These are phyloP conservation scores for Cheilosia scutellata DNA, from an alignment of 2,888 invertebrate species.

Conservation along the genomic window DNA sequence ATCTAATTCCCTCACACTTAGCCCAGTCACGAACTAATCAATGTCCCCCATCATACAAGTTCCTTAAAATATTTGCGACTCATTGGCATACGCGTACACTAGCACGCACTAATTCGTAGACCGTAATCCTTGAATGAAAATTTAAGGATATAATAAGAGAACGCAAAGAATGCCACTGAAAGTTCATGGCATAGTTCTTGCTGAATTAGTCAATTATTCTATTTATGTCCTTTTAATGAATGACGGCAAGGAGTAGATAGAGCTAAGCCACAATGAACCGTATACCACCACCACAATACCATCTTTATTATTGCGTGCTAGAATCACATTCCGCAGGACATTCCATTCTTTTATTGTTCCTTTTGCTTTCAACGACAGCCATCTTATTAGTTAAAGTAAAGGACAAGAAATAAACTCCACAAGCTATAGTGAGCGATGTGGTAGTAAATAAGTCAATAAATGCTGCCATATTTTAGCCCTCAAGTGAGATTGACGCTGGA, in stretches of 20 bases:
- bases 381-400: conserved; percentile 54
- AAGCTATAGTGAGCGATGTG: background rate
- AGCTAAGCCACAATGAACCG: conserved; percentile 16
- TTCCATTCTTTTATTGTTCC: conserved; percentile 54
- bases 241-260: conserved; percentile 20
- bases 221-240: conserved; percentile 70
- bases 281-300: conserved; percentile 30
- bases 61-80: conserved; percentile 20
- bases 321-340: conserved; percentile 68
- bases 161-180: conserved; percentile 55
- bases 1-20: conserved; percentile 26
- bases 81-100: conserved; percentile 39
- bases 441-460: conserved; percentile 61
- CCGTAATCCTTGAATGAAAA: conserved; percentile 32
- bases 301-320: conserved; percentile 68
- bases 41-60: conserved; percentile 27
- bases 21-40: conserved; percentile 50
- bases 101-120: conserved; percentile 46
- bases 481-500: conserved; percentile 52
- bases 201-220: conserved; percentile 75
- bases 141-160: conserved; percentile 45
- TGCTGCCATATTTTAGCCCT: conserved; percentile 50
- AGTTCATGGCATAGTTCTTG: conserved; percentile 60
- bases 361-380: conserved; percentile 45
- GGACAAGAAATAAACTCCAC: conserved; percentile 6